Evolutionary conservation across 2,113 vertebrate genomes (phyloP).

Genomic region (Anolis sagrei): DNA sequence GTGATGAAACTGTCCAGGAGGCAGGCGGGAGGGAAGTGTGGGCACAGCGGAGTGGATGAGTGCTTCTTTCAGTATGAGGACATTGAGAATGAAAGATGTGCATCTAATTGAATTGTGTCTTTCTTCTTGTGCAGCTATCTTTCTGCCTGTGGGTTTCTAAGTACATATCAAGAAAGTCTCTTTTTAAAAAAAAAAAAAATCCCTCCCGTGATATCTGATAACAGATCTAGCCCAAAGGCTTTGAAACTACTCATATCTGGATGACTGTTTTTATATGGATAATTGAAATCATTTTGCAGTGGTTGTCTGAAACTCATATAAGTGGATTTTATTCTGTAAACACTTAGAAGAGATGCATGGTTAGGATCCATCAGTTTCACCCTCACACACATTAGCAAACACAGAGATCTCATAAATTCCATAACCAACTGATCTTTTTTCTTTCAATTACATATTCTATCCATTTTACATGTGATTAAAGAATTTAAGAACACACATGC

Average conservation of each 20-base stretch:
- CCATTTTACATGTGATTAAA: not conserved
- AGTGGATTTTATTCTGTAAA: constrained; percentile 57
- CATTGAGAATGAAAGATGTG: constrained; percentile 10
- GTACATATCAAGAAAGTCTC: fast-evolving
- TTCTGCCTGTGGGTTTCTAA: not conserved
- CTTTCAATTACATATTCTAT: constrained; percentile 3
- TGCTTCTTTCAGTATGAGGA: constrained; percentile 43
- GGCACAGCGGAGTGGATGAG: too few species aligned
- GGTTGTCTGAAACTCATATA: not conserved
- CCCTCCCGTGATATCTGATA: not conserved
- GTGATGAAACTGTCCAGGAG: constrained; percentile 68
- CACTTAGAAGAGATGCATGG: constrained; percentile 69
- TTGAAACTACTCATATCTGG: fast-evolving
- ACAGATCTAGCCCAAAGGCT: not conserved
- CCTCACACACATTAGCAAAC: constrained; percentile 29
- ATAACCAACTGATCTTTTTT: constrained; percentile 33
- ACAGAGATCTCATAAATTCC: constrained; percentile 41
- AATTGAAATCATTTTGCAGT: not conserved
- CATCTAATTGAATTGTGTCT: constrained; percentile 23
- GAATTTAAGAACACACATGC: too few species aligned
- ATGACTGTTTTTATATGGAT: not conserved
- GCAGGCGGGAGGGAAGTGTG: not conserved
- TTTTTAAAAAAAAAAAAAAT: not conserved
- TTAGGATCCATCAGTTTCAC: constrained; percentile 67
- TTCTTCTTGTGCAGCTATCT: fast-evolving